A percentile compares a stretch with the other conserved stretches of the same genome.
phyloP scores from a whole-genome alignment of 2,888 invertebrate species.

The Aphidoletes aphidimyza region DNA sequence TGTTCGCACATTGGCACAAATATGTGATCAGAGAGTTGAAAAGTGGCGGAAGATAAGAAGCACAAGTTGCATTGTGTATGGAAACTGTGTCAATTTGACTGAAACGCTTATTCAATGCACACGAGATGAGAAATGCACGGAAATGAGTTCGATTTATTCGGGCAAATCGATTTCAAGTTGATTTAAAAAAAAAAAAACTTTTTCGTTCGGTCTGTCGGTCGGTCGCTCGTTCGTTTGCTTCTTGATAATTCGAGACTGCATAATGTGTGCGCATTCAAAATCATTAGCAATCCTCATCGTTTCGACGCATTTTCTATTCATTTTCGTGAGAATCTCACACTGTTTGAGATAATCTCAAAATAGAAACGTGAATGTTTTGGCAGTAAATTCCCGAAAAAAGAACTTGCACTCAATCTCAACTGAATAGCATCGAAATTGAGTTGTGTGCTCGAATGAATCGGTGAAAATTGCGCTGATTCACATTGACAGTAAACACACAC shows the following conservation, averaged over 20 bases:
- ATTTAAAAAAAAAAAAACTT: background rate
- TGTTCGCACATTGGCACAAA: background rate
- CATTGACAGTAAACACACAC: too few species aligned
- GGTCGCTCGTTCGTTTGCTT: too few species aligned
- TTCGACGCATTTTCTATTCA: too few species aligned
- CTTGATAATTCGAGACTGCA: too few species aligned
- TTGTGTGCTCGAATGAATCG: background rate
- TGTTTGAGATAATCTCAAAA: too few species aligned
- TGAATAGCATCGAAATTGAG: background rate
- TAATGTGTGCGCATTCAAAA: too few species aligned
- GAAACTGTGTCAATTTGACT: conserved; percentile 28
- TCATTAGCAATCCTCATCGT: background rate
- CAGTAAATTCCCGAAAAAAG: too few species aligned
- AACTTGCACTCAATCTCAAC: too few species aligned
- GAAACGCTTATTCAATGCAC: background rate
- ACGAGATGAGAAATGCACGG: background rate
- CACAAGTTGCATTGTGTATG: conserved; percentile 1
- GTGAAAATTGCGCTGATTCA: background rate
- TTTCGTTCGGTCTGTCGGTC: too few species aligned
- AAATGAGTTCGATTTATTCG: conserved; percentile 40
- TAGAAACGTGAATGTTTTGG: too few species aligned
- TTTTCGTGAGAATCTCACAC: too few species aligned
- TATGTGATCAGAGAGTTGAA: background rate
- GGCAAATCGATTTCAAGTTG: background rate
- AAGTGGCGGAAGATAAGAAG: background rate